phyloP scores from a whole-genome alignment of 2,113 vertebrate genomes.

The Acrocephalus arundinaceus region DNA sequence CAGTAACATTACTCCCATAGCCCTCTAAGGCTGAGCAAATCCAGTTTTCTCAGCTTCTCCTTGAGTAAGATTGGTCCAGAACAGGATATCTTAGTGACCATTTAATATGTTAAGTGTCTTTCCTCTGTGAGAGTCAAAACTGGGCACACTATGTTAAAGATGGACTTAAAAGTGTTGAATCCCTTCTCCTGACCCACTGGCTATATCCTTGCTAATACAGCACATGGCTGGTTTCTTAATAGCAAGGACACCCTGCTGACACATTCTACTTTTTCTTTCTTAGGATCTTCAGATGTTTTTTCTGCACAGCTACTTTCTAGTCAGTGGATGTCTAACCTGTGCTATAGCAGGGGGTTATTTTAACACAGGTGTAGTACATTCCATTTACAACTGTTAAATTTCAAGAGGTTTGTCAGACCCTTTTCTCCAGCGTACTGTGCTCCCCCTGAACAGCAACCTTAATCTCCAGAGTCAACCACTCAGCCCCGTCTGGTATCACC shows the following conservation, averaged over 20 bases:
- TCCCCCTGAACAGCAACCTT: background rate
- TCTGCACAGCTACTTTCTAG: background rate
- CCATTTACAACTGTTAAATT: background rate
- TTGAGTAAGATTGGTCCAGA: background rate
- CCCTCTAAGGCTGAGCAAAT: background rate
- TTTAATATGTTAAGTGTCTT: background rate
- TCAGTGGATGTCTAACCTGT: too few relatives aligned
- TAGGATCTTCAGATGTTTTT: background rate
- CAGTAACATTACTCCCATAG: background rate
- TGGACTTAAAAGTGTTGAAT: background rate
- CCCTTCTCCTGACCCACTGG: background rate
- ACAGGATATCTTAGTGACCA: background rate
- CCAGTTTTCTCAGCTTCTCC: background rate
- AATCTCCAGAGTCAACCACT: background rate
- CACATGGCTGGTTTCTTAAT: background rate
- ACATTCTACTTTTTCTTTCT: background rate
- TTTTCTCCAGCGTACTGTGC: background rate
- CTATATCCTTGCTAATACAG: background rate
- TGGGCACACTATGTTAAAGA: background rate
- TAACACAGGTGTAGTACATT: background rate
- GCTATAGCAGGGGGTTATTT: background rate
- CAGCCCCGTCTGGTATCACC: background rate
- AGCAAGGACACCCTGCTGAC: background rate
- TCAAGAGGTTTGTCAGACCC: background rate
- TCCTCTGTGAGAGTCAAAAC: background rate